A percentile compares a stretch with the other conserved stretches of the same genome.
These are phyloP conservation scores for Meloidogyne chitwoodi DNA, from an alignment of 1,140 invertebrate genomes.

Conservation along the genomic window DNA sequence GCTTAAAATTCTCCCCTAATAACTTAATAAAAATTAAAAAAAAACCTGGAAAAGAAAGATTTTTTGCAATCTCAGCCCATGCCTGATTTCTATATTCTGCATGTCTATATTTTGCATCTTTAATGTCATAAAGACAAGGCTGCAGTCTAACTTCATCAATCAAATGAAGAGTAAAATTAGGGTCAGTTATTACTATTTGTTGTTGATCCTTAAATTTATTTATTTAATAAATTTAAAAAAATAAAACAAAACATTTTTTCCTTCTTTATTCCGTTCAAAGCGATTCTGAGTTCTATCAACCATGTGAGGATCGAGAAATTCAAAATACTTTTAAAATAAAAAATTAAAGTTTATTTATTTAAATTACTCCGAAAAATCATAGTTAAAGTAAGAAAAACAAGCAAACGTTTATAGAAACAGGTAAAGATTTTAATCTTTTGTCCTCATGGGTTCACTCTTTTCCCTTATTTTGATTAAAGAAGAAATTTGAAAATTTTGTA, in stretches of 20 bases:
- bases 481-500: too few relatives aligned
- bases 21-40: not conserved
- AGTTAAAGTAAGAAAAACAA: too few relatives aligned
- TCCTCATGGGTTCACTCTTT: too few relatives aligned
- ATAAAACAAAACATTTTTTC: constrained; percentile 21
- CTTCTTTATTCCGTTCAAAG: constrained; percentile 31
- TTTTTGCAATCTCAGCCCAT: constrained; percentile 37
- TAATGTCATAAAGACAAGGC: constrained; percentile 33
- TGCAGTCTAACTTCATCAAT: constrained; percentile 30
- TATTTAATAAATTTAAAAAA: not conserved
- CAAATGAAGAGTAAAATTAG: constrained; percentile 28
- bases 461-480: too few relatives aligned
- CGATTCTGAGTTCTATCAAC: constrained; percentile 34
- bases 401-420: too few relatives aligned
- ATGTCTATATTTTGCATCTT: constrained; percentile 36
- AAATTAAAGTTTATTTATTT: not conserved
- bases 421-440: too few relatives aligned
- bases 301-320: constrained; percentile 40
- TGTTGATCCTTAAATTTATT: constrained; percentile 14
- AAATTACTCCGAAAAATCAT: too few relatives aligned
- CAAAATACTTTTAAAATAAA: constrained; percentile 13
- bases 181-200: constrained; percentile 36
- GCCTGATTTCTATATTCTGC: constrained; percentile 32
- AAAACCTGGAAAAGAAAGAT: constrained; percentile 33
- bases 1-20: too few relatives aligned